A percentile compares a stretch with the other conserved stretches of the same genome.
Conservation (phyloP, 2,888 invertebrate species). For the Xylota segnis region DNA sequence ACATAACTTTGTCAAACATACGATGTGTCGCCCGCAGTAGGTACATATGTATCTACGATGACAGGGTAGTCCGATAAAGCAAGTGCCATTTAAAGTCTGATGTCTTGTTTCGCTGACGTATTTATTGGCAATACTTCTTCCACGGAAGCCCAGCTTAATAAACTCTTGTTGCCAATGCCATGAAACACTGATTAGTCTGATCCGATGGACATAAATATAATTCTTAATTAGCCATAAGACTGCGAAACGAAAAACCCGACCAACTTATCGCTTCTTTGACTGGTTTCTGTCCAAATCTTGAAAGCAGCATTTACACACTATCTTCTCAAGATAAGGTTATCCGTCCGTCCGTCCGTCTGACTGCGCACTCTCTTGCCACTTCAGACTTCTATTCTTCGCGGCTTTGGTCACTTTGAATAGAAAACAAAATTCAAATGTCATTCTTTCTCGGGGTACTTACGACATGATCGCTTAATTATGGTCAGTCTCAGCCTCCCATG, state of each 20-base stretch:
- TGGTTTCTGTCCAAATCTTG: conserved; percentile 29
- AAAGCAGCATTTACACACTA: conserved; percentile 28
- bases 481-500: conserved; percentile 3
- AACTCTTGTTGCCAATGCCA: conserved; percentile 9
- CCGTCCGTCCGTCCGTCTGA: background rate
- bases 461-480: conserved; percentile 60
- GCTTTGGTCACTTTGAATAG: background rate
- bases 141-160: conserved; percentile 1
- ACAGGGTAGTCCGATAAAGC: conserved; percentile 15
- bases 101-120: conserved; percentile 2
- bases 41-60: conserved; percentile 2
- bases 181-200: background rate
- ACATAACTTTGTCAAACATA: background rate
- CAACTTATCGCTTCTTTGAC: conserved; percentile 39
- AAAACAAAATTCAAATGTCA: conserved; percentile 47
- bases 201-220: conserved; percentile 2
- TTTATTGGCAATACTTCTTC: conserved; percentile 10
- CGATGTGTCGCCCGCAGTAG: background rate
- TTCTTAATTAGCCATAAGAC: conserved; percentile 32
- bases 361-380: background rate
- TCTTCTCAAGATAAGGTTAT: conserved; percentile 9
- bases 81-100: conserved; percentile 19
- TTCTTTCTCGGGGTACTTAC: conserved; percentile 33
- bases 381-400: conserved; percentile 27
- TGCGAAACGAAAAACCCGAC: conserved; percentile 21